Base-by-base conservation (phyloP, 2,797 vertebrate species). In the Echeneis naucrates region DNA sequence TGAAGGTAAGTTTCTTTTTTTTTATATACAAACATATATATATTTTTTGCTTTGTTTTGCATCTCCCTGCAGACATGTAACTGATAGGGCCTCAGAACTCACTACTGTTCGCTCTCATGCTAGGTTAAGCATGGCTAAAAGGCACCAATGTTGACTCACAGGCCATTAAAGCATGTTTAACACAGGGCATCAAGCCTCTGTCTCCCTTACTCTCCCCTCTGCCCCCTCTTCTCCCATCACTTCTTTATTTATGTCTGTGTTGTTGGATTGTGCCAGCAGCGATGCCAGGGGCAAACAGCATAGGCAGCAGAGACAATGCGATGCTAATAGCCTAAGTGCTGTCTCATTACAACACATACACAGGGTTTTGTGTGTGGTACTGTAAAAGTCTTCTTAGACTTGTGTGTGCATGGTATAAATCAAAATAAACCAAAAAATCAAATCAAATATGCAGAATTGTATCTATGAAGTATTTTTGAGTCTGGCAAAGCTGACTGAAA, bases 311-410 rank as follows among this genome's bases (percentile, higher is more conserved):
- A 83, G 86, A 84, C 87, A 88, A 87, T 88, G 81, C 87, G 88
- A 87, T 80, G 84, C 86, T 86, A 84, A 83, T 87, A 30, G 3
- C 30, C 30, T 30, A 86, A 71, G 50, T 77, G 66, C 70, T 63
- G 77, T 83, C 85, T 87, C 86, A 89, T 84, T 85, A 88, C 95
- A 94, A 93, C 65, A 80, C 72, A 78, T 70, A 81, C 45, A 21
- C 68, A 44, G 37, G 50, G 17, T 11, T 45, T 45, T 35, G 33
- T 51, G 21, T 10, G 10, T 56, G 55, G 59, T 45, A 60, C 58
- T n/a, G n/a, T n/a, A n/a, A n/a, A n/a, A n/a, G n/a, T n/a, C n/a
- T n/a, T n/a, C n/a, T n/a, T n/a, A n/a, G n/a, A n/a, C n/a, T n/a
- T 48, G 50, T 35, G 26, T 38, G 21, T 55, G 54, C 40, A 37